Evolutionary conservation across 2,888 invertebrate species (phyloP).

Genomic region (Hydroisotoma schaefferi): DNA sequence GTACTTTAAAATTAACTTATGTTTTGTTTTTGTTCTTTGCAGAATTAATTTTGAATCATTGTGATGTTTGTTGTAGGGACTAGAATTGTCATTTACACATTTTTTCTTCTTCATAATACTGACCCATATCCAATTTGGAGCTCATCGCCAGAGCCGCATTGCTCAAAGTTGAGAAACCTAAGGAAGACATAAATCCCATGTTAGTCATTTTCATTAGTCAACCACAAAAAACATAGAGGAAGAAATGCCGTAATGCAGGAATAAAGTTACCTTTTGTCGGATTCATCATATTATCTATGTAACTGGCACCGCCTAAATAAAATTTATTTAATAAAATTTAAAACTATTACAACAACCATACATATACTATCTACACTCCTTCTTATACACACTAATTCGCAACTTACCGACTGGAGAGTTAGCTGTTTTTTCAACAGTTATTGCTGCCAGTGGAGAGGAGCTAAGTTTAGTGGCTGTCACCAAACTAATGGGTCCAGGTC

Average conservation of each 20-base stretch:
- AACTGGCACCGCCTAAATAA: slow-evolving; percentile 41
- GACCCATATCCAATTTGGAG: slow-evolving; percentile 46
- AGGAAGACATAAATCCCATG: not conserved
- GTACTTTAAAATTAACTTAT: not conserved
- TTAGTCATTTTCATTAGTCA: not conserved
- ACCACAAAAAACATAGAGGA: not conserved
- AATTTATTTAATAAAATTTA: not conserved
- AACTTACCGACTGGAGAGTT: slow-evolving; percentile 47
- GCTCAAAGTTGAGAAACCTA: slow-evolving; percentile 46
- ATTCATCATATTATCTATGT: slow-evolving; percentile 40
- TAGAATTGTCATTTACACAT: slow-evolving; percentile 49
- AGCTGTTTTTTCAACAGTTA: slow-evolving; percentile 48
- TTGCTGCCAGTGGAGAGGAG: slow-evolving; percentile 48
- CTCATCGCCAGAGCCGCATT: slow-evolving; percentile 44
- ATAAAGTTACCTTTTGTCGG: slow-evolving; percentile 34
- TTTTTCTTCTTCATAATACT: slow-evolving; percentile 49
- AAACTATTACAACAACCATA: not conserved
- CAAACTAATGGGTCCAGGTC: slow-evolving; percentile 45
- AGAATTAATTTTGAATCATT: slow-evolving; percentile 10
- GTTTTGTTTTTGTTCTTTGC: not conserved
- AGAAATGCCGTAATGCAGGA: no score
- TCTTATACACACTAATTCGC: not conserved
- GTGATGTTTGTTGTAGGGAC: slow-evolving; percentile 39
- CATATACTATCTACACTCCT: not conserved
- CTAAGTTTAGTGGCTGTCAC: slow-evolving; percentile 48